These are phyloP conservation scores for Nomada flava DNA, from an alignment of 2,888 invertebrate species.

Conservation along the genomic window DNA sequence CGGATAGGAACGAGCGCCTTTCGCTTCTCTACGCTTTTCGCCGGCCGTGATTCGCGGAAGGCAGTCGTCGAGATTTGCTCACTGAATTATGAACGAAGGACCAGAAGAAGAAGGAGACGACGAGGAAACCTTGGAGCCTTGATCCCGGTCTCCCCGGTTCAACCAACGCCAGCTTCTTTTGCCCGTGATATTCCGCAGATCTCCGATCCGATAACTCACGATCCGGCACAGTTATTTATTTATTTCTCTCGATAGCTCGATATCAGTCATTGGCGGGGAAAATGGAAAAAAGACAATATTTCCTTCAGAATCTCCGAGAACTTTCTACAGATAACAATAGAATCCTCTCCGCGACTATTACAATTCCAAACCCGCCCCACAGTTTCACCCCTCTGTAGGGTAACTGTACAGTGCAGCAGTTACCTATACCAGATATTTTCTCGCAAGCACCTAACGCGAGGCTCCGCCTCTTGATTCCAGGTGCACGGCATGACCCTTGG, in stretches of 20 bases:
- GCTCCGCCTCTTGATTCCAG: constrained; percentile 78
- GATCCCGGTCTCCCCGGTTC: constrained; percentile 54
- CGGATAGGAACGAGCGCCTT: constrained; percentile 57
- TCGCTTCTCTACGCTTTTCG: constrained; percentile 61
- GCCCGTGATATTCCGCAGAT: constrained; percentile 49
- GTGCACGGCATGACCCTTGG: constrained; percentile 88
- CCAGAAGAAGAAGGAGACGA: constrained; percentile 29
- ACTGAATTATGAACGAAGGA: constrained; percentile 77
- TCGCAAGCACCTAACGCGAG: constrained; percentile 34
- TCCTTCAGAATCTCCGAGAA: too few species aligned
- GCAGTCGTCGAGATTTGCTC: constrained; percentile 79
- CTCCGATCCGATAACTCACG: constrained; percentile 54
- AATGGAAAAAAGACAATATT: too few species aligned
- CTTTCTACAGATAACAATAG: too few species aligned
- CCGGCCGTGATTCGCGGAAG: constrained; percentile 78
- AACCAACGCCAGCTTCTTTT: constrained; percentile 40
- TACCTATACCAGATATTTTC: constrained; percentile 5
- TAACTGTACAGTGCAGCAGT: neutral
- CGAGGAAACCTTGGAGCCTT: constrained; percentile 53
- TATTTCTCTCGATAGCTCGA: neutral
- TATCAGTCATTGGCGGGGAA: neutral
- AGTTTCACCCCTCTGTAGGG: constrained; percentile 8
- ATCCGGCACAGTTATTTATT: constrained; percentile 23
- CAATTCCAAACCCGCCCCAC: neutral
- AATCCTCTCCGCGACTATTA: too few species aligned